Evolutionary conservation across 2,888 invertebrate genomes (phyloP).

Genomic region (Anaspis maculata): DNA sequence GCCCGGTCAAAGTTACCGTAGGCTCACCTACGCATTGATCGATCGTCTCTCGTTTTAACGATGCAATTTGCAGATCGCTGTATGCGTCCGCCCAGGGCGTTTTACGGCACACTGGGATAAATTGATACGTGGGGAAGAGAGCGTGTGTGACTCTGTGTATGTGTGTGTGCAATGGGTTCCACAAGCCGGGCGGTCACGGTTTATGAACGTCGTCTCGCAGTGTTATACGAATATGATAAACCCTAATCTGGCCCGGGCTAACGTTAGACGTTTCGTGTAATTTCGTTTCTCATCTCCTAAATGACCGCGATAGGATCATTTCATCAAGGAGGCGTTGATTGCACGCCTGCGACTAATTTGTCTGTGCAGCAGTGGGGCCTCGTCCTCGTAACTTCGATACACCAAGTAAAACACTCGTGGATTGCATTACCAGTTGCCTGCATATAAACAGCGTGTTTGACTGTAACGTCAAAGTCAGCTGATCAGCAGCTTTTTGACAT

Average conservation of each 20-base stretch:
- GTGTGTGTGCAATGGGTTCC: slow-evolving; percentile 9
- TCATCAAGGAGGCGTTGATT: slow-evolving; percentile 16
- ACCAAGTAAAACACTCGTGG: too few relatives aligned
- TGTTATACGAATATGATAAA: slow-evolving; percentile 4
- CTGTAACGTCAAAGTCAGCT: too few relatives aligned
- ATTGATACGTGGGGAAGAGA: slow-evolving; percentile 8
- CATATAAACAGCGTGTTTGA: too few relatives aligned
- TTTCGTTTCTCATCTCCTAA: slow-evolving; percentile 13
- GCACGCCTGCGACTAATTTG: slow-evolving; percentile 15
- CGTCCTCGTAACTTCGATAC: too few relatives aligned
- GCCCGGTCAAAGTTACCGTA: too few relatives aligned
- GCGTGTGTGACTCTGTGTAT: slow-evolving; percentile 4
- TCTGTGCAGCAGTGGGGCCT: too few relatives aligned
- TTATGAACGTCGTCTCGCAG: slow-evolving; percentile 1
- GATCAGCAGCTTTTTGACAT: too few relatives aligned
- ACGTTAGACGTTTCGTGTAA: slow-evolving; percentile 9
- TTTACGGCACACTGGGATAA: slow-evolving; percentile 6
- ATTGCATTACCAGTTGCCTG: too few relatives aligned
- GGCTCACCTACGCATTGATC: too few relatives aligned
- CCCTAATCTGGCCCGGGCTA: slow-evolving; percentile 7
- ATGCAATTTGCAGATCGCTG: slow-evolving; percentile 20
- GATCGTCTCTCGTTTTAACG: slow-evolving; percentile 22
- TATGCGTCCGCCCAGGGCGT: slow-evolving; percentile 4
- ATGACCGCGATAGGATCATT: slow-evolving; percentile 16
- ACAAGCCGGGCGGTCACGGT: slow-evolving; percentile 6